Percentiles rank a stretch among this genome's conserved stretches.
Conservation (phyloP, 2,113 vertebrate species). For the Myrmecobius fasciatus region DNA sequence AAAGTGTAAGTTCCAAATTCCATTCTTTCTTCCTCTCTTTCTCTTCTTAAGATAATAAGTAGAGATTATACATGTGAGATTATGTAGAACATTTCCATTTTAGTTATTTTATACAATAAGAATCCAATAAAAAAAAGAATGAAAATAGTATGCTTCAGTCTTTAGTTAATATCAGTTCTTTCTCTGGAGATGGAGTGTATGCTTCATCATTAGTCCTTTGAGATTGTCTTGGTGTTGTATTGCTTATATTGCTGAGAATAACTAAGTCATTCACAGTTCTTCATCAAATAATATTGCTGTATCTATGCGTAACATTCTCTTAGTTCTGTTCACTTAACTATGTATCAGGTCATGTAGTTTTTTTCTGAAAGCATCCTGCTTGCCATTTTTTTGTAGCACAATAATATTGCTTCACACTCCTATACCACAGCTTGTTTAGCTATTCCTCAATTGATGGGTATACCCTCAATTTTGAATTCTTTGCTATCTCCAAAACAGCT, state of each 20-base stretch:
- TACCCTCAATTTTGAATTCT: not conserved
- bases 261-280: not conserved
- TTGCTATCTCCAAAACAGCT: not conserved
- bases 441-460: not conserved
- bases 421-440: not conserved
- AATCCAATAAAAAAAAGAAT: too few relatives aligned
- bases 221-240: too few relatives aligned
- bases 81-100: too few relatives aligned
- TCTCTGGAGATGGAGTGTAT: too few relatives aligned
- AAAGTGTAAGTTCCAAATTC: not conserved
- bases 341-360: not conserved
- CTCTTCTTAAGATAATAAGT: not conserved
- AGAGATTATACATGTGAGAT: not conserved
- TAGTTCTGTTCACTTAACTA: not conserved
- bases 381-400: not conserved
- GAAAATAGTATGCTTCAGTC: too few relatives aligned
- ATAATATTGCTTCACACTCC: not conserved
- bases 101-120: too few relatives aligned
- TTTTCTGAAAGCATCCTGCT: not conserved
- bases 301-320: not conserved
- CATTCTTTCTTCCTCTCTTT: not conserved
- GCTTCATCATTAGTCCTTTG: too few relatives aligned
- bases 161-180: not conserved
- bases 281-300: not conserved
- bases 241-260: not conserved